Evolutionary conservation across 1,140 invertebrate genomes (phyloP), one percentile per base, ranked within the genome.

Genomic region (Tetramorium simillimum): DNA sequence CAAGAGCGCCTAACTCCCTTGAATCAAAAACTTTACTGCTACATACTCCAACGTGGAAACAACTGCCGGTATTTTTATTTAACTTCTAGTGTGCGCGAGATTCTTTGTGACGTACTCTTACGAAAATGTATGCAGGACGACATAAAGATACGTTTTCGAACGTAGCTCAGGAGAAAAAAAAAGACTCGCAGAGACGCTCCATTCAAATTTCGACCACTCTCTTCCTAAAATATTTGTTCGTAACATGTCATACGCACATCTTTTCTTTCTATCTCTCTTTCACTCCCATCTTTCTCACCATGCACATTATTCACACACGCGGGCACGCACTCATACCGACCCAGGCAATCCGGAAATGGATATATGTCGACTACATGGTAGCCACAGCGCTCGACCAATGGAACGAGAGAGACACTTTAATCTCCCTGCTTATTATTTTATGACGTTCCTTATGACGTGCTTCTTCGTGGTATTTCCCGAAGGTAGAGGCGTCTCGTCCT

Each of bases 351-450:
- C 80, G 85, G 85, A 86, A 88, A 91, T 86, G 78, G 90, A 89
- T 88, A 85, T 62, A 75, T 90, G 56, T 85, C 88, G 89, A 92
- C 91, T 92, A 92, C 91, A 92, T 86, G 86, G 91, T 92, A 92
- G 91, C 86, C 91, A 91, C 87, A 86, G 70, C 81, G 85, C 87
- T 92, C 89, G 91, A 92, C 90, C 91, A 87, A 92, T 91, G 88
- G 89, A 88, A 91, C 89, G 89, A 92, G 89, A 91, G 89, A 92
- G 78, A 90, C 70, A 77, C 89, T 76, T 76, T 84, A 82, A 90
- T 88, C 87, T 84, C 88, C 78, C 75, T 90, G 75, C 72, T 49
- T 51, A 80, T 85, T 75, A 77, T 84, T 82, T 78, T 81, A 81
- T 85, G 46, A 84, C 69, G 49, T 81, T 88, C 80, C 84, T 76